These are phyloP conservation scores for Drosophila truncata DNA, from an alignment of 1,140 invertebrate species.

Conservation along the genomic window DNA sequence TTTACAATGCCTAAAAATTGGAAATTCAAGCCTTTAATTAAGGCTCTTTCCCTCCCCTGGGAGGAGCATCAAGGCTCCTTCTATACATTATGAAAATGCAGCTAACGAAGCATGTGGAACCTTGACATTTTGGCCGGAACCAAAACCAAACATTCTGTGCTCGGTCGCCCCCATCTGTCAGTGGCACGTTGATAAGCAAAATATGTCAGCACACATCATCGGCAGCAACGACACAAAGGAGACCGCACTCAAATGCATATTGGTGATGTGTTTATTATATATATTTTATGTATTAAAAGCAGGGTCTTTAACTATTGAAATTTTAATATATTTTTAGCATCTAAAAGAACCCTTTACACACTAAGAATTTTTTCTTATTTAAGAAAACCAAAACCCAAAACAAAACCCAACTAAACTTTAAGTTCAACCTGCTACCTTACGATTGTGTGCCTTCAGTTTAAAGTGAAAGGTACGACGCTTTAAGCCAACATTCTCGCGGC, in stretches of 20 bases:
- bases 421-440: slow-evolving; percentile 1
- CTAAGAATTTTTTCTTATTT: too few relatives aligned
- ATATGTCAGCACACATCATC: slow-evolving; percentile 48
- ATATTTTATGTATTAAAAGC: not conserved
- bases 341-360: too few relatives aligned
- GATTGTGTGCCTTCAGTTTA: too few relatives aligned
- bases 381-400: too few relatives aligned
- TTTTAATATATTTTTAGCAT: too few relatives aligned
- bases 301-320: not conserved
- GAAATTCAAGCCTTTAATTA: slow-evolving; percentile 49
- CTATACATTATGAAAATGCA: slow-evolving; percentile 50
- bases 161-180: slow-evolving; percentile 42
- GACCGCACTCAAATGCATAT: slow-evolving; percentile 35
- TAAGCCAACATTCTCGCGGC: slow-evolving; percentile 7
- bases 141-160: slow-evolving; percentile 23
- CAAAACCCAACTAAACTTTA: not conserved
- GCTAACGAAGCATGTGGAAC: slow-evolving; percentile 31
- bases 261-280: not conserved
- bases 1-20: slow-evolving; percentile 41
- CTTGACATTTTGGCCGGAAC: slow-evolving; percentile 48
- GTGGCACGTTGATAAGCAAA: slow-evolving; percentile 49
- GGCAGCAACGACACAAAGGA: slow-evolving; percentile 31
- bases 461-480: not conserved
- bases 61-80: not conserved
- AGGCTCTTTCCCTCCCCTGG: not conserved